Evolutionary conservation across 2,797 vertebrate species (phyloP), one percentile per base, ranked within the genome.

Genomic region (Carcharodon carcharias): DNA sequence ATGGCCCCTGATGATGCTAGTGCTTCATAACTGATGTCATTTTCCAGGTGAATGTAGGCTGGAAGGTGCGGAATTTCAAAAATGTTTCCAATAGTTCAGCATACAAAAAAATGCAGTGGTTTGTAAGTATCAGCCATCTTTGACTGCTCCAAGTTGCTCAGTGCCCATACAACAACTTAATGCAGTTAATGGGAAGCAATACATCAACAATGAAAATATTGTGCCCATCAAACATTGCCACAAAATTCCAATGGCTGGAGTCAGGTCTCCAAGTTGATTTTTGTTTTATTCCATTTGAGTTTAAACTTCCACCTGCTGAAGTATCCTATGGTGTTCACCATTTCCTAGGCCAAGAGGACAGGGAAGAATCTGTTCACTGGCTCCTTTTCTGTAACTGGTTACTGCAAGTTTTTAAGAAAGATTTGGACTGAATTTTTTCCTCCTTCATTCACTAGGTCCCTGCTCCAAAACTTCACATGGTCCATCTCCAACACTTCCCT

Each of bases 11-110:
- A 40, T 56, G 40, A 92, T n/a, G 6, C 31, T 54, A 35, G 65
- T 71, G 28, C 23, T 69, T 31, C 67, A 95, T 16, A 71, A 71
- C 21, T 71, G 67, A 95, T 71, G 69, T 69, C 11, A 71, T 95
- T 71, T 92, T 73, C 45, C 94, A 95, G 65, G 94, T 95, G 40
- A 71, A 69, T 69, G 45, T 28, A 67, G 45, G 94, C 28, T 71
- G 67, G 31, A 63, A n/a, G 35, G 35, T 91, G 28, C 91, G 92
- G 92, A 95, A 95, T 95, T 69, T 69, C 21, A 95, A 95, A 95
- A 45, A 95, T 95, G 28, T 65, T 95, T 95, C 92, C 23, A 95
- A 26, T 28, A 50, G 63, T 28, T 69, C 9, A 67, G 65, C 63
- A 61, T n/a, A 28, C 89, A 61, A 50, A 95, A 65, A 95, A 69